phyloP scores from a whole-genome alignment of 1,140 invertebrate genomes.

The Holotrichia oblita region DNA sequence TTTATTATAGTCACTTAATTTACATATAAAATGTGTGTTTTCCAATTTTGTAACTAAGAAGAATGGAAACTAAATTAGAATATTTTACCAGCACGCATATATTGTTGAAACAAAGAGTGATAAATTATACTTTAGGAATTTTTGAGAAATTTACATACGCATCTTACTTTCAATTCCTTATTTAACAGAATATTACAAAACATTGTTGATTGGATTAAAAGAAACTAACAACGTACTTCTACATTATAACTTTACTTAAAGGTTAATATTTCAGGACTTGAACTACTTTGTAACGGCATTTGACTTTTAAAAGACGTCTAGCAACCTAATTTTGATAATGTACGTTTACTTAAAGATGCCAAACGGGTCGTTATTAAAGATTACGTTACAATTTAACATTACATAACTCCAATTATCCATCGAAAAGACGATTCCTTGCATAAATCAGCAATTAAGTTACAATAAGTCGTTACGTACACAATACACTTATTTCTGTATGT shows the following conservation, averaged over 20 bases:
- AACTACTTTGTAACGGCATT: background rate
- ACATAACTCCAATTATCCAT: background rate
- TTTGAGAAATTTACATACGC: background rate
- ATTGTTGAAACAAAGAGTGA: background rate
- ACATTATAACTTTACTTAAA: background rate
- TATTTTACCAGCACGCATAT: background rate
- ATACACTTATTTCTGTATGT: no score
- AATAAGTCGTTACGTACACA: no score
- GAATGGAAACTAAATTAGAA: background rate
- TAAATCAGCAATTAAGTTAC: background rate
- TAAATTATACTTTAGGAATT: background rate
- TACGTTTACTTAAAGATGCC: background rate
- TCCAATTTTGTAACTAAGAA: background rate
- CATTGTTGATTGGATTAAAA: background rate
- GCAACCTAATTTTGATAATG: background rate
- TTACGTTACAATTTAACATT: background rate
- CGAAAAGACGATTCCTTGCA: background rate
- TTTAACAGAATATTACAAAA: background rate
- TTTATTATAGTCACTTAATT: background rate
- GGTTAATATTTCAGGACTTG: background rate
- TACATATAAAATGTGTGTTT: background rate
- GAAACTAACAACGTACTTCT: background rate
- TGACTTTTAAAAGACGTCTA: conserved; percentile 17
- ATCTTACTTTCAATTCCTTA: background rate
- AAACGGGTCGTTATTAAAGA: background rate